These are phyloP conservation scores for Spodoptera picta DNA, from an alignment of 2,888 invertebrate genomes.

Conservation along the genomic window DNA sequence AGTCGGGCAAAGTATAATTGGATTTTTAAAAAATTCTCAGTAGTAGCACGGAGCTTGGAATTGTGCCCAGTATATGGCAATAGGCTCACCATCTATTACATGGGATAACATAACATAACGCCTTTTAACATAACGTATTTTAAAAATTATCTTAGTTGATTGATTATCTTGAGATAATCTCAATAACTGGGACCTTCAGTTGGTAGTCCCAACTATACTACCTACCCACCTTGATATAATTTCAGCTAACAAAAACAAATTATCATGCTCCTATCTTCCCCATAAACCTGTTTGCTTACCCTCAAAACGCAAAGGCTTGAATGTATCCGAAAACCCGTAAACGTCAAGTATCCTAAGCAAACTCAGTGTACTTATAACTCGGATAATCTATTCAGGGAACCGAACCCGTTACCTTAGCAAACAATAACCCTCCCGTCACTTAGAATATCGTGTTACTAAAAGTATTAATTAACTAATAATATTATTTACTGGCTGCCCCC, in stretches of 20 bases:
- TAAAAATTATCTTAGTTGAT: too few species aligned
- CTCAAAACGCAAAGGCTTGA: slow-evolving; percentile 42
- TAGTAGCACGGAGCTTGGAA: too few species aligned
- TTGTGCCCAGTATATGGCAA: too few species aligned
- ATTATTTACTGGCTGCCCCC: slow-evolving; percentile 22
- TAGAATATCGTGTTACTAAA: slow-evolving; percentile 66
- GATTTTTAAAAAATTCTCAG: too few species aligned
- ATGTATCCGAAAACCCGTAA: slow-evolving; percentile 46
- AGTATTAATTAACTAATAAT: slow-evolving; percentile 66
- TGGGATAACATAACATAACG: too few species aligned
- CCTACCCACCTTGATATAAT: neutral
- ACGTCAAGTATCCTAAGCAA: slow-evolving; percentile 57
- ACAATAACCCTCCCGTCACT: slow-evolving; percentile 64
- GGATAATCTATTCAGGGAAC: slow-evolving; percentile 59
- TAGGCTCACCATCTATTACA: too few species aligned
- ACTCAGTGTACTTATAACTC: slow-evolving; percentile 51
- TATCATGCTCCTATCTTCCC: slow-evolving; percentile 12
- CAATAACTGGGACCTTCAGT: too few species aligned
- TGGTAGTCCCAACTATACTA: too few species aligned
- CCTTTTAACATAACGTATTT: too few species aligned
- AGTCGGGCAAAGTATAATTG: too few species aligned
- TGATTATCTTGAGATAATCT: too few species aligned
- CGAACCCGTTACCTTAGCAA: slow-evolving; percentile 66
- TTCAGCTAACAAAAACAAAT: slow-evolving; percentile 9
- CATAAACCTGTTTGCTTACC: slow-evolving; percentile 38